phyloP scores from a whole-genome alignment of 1,140 invertebrate species.

The Rhagoletis pomonella region DNA sequence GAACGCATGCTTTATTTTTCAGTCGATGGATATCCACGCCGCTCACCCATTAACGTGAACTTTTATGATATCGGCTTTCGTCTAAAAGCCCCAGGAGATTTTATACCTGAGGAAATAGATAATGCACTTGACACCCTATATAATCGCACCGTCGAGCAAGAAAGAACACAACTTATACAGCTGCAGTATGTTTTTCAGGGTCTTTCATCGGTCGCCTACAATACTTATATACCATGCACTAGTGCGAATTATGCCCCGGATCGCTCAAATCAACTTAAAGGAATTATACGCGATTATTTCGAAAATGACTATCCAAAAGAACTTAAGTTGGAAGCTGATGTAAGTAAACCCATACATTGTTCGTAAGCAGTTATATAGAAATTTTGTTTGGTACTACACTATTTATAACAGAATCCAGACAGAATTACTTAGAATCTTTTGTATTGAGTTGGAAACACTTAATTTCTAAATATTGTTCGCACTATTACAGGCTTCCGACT shows the following conservation, averaged over 20 bases:
- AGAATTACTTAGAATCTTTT: too few relatives aligned
- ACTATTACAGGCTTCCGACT: conserved; percentile 62
- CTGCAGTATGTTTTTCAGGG: conserved; percentile 71
- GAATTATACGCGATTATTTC: conserved; percentile 82
- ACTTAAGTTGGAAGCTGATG: conserved; percentile 67
- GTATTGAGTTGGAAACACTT: too few relatives aligned
- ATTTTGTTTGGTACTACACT: too few relatives aligned
- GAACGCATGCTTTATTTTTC: conserved; percentile 11
- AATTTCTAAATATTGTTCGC: too few relatives aligned
- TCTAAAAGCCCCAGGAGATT: conserved; percentile 87
- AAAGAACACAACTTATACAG: conserved; percentile 84
- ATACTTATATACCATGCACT: conserved; percentile 68
- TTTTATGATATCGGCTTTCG: conserved; percentile 91
- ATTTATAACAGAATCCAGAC: too few relatives aligned
- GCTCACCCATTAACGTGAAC: conserved; percentile 86
- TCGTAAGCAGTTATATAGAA: background rate
- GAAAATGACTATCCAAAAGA: conserved; percentile 76
- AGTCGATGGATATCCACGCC: conserved; percentile 80
- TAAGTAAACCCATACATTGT: conserved; percentile 46
- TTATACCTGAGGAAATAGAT: conserved; percentile 86
- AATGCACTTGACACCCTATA: conserved; percentile 85
- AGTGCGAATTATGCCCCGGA: conserved; percentile 76
- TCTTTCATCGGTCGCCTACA: conserved; percentile 69
- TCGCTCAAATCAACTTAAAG: conserved; percentile 83
- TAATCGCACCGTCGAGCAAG: conserved; percentile 81